These are phyloP conservation scores for Condylura cristata DNA, from an alignment of 2,113 vertebrate genomes.

Conservation along the genomic window DNA sequence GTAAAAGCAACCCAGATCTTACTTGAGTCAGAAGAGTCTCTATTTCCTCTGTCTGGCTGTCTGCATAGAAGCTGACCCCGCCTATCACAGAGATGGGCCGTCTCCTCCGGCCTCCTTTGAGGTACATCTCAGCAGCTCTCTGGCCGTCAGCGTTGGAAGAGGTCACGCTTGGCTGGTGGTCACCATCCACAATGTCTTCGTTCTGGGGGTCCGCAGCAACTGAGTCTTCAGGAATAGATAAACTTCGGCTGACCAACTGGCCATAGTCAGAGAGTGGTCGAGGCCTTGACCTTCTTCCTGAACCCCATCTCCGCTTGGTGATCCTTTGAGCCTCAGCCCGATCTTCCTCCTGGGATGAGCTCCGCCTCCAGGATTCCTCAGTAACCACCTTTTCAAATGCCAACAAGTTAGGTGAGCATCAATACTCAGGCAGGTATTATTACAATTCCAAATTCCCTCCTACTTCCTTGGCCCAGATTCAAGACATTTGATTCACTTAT, in stretches of 20 bases:
- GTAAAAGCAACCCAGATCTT: conserved; percentile 85
- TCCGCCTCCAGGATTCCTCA: conserved; percentile 85
- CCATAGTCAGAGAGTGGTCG: conserved; percentile 96
- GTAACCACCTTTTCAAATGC: conserved; percentile 89
- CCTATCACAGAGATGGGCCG: conserved; percentile 94
- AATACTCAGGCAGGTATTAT: background rate
- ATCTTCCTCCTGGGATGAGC: conserved; percentile 84
- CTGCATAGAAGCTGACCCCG: conserved; percentile 88
- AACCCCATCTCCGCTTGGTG: conserved; percentile 86
- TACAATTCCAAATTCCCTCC: background rate
- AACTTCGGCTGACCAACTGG: conserved; percentile 89
- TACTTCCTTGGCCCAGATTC: background rate
- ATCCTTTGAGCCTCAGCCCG: conserved; percentile 80
- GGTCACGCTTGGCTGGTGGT: conserved; percentile 68
- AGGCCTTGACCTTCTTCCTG: conserved; percentile 87
- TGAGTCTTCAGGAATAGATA: conserved; percentile 93
- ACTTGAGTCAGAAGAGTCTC: conserved; percentile 92
- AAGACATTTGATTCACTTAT: background rate
- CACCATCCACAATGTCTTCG: conserved; percentile 65
- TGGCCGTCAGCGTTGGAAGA: background rate
- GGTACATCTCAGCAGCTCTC: conserved; percentile 73
- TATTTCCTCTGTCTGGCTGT: conserved; percentile 86
- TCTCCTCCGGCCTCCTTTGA: conserved; percentile 82
- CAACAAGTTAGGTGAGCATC: conserved; percentile 86
- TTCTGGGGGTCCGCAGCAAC: conserved; percentile 80